Percentiles rank a stretch among this genome's conserved stretches.
phyloP scores from a whole-genome alignment of 1,140 invertebrate genomes.

The Heliothis virescens region DNA sequence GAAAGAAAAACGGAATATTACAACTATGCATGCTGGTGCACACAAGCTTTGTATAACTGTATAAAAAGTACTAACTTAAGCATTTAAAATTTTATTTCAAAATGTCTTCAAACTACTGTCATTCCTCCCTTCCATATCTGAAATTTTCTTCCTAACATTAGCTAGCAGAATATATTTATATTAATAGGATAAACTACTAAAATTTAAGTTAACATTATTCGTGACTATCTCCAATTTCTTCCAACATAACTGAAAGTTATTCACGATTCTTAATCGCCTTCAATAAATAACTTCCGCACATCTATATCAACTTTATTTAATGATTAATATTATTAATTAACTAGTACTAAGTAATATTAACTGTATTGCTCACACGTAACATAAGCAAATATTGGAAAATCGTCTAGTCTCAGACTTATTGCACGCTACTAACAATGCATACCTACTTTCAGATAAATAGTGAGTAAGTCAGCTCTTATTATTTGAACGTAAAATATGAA shows the following conservation, averaged over 20 bases:
- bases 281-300: slow-evolving; percentile 9
- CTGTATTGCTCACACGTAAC: slow-evolving; percentile 29
- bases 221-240: background rate
- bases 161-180: no score
- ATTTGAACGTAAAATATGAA: background rate
- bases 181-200: no score
- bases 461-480: background rate
- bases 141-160: no score
- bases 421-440: background rate
- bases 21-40: no score
- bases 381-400: slow-evolving; percentile 7
- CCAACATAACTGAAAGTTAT: slow-evolving; percentile 9
- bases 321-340: background rate
- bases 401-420: slow-evolving; percentile 13
- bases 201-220: no score
- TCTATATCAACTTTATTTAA: slow-evolving; percentile 2
- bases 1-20: no score
- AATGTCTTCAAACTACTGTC: no score
- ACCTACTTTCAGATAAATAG: slow-evolving; percentile 15
- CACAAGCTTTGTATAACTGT: no score
- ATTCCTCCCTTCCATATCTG: no score
- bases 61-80: no score
- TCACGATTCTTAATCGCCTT: slow-evolving; percentile 23
- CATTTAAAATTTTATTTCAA: no score
- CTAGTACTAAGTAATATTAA: slow-evolving; percentile 23